Conservation (phyloP, 2,888 invertebrate genomes). For the Dicyrtoma fusca region DNA sequence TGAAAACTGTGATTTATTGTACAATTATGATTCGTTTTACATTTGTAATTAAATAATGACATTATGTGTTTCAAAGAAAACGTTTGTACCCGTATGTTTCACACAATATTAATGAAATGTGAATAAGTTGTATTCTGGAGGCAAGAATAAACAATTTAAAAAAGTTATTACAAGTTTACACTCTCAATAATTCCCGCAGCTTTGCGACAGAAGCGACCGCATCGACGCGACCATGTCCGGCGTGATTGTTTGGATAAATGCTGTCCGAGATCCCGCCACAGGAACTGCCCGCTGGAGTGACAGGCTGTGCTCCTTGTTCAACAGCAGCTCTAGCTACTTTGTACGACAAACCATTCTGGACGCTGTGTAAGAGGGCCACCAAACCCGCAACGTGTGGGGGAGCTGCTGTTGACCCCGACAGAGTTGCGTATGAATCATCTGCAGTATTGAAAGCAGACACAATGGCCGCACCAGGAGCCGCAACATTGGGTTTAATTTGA, state of each 20-base stretch:
- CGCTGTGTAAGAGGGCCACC: constrained; percentile 32
- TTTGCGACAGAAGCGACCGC: constrained; percentile 9
- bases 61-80: too few relatives aligned
- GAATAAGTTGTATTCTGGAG: too few relatives aligned
- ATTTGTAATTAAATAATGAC: too few relatives aligned
- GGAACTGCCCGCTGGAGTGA: neutral
- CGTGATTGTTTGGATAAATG: constrained; percentile 38
- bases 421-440: constrained; percentile 33
- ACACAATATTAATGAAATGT: too few relatives aligned
- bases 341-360: constrained; percentile 25
- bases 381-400: constrained; percentile 40
- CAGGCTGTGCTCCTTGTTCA: neutral
- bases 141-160: too few relatives aligned
- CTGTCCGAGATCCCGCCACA: constrained; percentile 39
- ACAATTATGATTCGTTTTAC: too few relatives aligned
- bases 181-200: neutral
- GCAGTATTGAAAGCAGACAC: constrained; percentile 36
- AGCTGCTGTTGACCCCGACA: constrained; percentile 45
- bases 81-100: too few relatives aligned
- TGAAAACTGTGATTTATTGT: too few relatives aligned
- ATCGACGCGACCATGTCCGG: constrained; percentile 44
- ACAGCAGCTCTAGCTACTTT: constrained; percentile 20
- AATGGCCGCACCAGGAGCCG: constrained; percentile 39
- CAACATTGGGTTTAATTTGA: constrained; percentile 42
- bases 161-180: too few relatives aligned